phyloP scores from a whole-genome alignment of 2,888 invertebrate species.

The Drosophila mimica region DNA sequence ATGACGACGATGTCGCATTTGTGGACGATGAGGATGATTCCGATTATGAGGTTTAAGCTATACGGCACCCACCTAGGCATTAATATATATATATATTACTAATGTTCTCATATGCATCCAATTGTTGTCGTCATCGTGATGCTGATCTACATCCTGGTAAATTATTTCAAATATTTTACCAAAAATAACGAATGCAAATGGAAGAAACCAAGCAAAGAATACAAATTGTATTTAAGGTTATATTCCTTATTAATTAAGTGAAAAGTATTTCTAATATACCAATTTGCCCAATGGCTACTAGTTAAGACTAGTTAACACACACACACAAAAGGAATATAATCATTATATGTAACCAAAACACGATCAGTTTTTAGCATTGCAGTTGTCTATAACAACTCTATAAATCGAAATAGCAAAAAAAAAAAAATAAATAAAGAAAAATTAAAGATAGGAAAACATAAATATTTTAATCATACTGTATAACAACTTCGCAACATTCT shows the following conservation, averaged over 20 bases:
- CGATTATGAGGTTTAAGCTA: conserved; percentile 54
- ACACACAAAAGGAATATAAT: conserved; percentile 2
- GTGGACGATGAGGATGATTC: conserved; percentile 70
- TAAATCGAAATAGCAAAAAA: background rate
- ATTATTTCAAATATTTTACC: conserved; percentile 44
- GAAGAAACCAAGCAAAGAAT: conserved; percentile 18
- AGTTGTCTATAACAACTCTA: background rate
- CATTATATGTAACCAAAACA: conserved; percentile 12
- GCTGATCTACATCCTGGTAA: conserved; percentile 36
- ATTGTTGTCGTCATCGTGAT: conserved; percentile 8
- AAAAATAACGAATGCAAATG: conserved; percentile 10
- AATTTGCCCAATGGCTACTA: conserved; percentile 12
- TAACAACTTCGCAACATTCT: conserved; percentile 53
- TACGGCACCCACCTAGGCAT: background rate
- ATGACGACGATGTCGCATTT: conserved; percentile 57
- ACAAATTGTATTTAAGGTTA: conserved; percentile 16
- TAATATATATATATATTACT: background rate
- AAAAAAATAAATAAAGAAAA: no score
- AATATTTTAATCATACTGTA: conserved; percentile 30
- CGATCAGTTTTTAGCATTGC: conserved; percentile 9
- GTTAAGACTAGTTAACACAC: conserved; percentile 1
- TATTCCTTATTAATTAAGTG: conserved; percentile 28
- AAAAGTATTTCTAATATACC: conserved; percentile 42
- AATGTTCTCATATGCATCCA: background rate
- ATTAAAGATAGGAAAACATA: background rate